Base-by-base conservation (phyloP, 2,797 vertebrate genomes). In the Danio tinwini region DNA sequence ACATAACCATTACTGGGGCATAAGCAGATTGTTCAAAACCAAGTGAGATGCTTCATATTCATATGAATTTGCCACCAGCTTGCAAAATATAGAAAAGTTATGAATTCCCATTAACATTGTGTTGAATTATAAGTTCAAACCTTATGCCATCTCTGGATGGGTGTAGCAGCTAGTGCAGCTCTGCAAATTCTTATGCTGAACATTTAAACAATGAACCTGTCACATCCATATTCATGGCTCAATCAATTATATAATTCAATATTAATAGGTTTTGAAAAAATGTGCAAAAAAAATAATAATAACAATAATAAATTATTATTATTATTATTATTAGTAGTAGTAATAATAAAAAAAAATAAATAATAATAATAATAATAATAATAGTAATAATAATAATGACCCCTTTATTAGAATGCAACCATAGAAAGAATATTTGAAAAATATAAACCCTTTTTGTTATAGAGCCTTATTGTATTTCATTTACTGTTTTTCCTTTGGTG, bases 381-480 rank as follows among this genome's bases (percentile, higher is more conserved):
- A 16, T 55, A 19, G 55, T 19, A 56, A 56, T 21, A 56, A 5
- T 19, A 19, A 2, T 21, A 19, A 5, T 12, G 17, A 56, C 53
- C 10, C 10, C 9, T 56, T 56, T 56, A 19, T 19, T 21, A 12
- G 19, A 21, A 56, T 21, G 6, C 10, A 56, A 56, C n/a, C 17
- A 29, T 29, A 3, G 29, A 29, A 29, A 29, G n/a, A n/a, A n/a
- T n/a, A 29, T 29, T 29, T 1, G 3, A 29, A 29, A 29, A 29
- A 29, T 29, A 29, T 1, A 29, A 29, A 29, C 29, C 29, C 3
- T 29, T 29, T 29, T 29, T 29, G 29, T 29, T 29, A 65, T 52
- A 42, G 40, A 72, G 69, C 37, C 13, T 61, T 63, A 73, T 62
- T 76, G 55, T 65, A 68, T 75, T 65, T 82, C 65, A 76, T 44